Conservation (phyloP, 2,113 vertebrate genomes). For the Oxyruncus cristatus region DNA sequence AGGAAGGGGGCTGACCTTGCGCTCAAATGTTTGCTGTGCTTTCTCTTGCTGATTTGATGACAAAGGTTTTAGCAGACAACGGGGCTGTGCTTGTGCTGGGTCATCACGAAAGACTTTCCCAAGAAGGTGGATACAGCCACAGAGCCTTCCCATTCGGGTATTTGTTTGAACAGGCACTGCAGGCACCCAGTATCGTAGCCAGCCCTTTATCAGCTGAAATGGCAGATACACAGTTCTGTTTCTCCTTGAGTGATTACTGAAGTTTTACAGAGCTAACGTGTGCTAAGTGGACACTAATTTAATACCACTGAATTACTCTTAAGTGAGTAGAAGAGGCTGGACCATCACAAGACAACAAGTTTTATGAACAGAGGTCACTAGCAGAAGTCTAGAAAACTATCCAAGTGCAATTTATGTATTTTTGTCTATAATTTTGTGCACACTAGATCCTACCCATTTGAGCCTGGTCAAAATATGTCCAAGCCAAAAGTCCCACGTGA, state of each 20-base stretch:
- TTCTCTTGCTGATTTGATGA: conserved; percentile 20
- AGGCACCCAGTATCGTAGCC: accelerated
- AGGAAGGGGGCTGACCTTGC: background rate
- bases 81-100: background rate
- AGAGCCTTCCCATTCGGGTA: background rate
- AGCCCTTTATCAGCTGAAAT: background rate
- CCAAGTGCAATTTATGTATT: background rate
- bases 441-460: background rate
- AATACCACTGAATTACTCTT: background rate
- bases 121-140: background rate
- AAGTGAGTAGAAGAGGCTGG: background rate
- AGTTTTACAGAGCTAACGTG: background rate
- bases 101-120: background rate
- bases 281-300: background rate
- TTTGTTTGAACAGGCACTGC: background rate
- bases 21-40: conserved; percentile 26
- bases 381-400: background rate
- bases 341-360: background rate
- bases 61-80: conserved; percentile 11
- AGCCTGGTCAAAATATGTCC: background rate
- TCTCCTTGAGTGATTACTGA: background rate
- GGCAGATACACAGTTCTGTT: background rate
- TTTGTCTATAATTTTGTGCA: background rate
- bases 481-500: background rate
- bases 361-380: background rate